Evolutionary conservation across 37 sponge, comb jelly and placozoan species (phyloP).

Genomic region (Theonella swinhoei): DNA sequence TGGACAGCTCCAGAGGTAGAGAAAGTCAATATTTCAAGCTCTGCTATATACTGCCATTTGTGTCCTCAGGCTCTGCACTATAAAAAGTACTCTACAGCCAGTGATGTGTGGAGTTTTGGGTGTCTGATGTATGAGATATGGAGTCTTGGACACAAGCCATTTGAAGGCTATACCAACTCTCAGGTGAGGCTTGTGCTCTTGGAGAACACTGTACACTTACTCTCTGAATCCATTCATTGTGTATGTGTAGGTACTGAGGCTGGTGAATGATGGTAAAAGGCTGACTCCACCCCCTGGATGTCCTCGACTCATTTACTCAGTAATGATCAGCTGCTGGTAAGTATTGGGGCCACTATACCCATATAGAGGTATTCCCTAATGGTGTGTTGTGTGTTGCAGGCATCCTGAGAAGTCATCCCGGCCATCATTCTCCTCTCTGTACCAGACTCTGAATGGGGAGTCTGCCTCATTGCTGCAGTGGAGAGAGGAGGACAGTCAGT

Average conservation of each 20-base stretch:
- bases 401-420: background rate
- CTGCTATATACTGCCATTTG: too few relatives aligned
- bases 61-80: background rate
- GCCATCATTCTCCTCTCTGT: background rate
- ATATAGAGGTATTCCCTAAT: background rate
- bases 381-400: background rate
- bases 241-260: background rate
- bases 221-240: too few relatives aligned
- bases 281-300: constrained; percentile 17
- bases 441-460: background rate
- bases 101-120: constrained; percentile 26
- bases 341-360: background rate
- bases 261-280: background rate
- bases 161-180: background rate
- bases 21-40: background rate
- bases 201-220: background rate
- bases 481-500: background rate
- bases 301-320: constrained; percentile 11
- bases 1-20: constrained; percentile 78
- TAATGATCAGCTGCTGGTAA: constrained; percentile 24
- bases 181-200: background rate
- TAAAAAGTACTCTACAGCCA: constrained; percentile 17
- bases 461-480: background rate
- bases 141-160: constrained; percentile 21
- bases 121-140: constrained; percentile 34